A percentile compares a stretch with the other conserved stretches of the same genome.
Conservation (phyloP, 2,113 vertebrate species). For the Crotalus tigris region DNA sequence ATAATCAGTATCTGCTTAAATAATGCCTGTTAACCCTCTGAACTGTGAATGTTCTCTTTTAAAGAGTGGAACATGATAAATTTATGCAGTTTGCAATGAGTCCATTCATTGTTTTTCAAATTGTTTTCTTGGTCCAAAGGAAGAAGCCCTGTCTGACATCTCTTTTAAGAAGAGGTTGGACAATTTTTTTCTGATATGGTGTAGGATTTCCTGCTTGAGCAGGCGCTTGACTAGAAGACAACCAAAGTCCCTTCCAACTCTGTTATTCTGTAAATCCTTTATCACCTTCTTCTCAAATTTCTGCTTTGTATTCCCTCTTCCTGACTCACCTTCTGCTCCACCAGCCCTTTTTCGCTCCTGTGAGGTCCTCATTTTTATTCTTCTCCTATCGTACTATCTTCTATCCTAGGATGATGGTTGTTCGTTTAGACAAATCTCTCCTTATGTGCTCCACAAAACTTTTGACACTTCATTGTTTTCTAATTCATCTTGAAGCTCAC, state of each 20-base stretch:
- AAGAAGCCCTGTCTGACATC: not conserved
- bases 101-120: not conserved
- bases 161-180: not conserved
- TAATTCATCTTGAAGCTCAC: not conserved
- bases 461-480: not conserved
- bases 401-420: not conserved
- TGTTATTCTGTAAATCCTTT: not conserved
- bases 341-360: not conserved
- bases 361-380: not conserved
- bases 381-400: not conserved
- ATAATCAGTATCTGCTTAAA: not conserved
- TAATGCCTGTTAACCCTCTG: not conserved
- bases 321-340: not conserved
- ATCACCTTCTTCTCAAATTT: not conserved
- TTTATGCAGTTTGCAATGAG: not conserved
- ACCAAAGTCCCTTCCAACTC: not conserved
- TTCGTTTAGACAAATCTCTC: not conserved
- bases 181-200: not conserved
- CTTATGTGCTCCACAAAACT: not conserved
- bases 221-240: too few species aligned
- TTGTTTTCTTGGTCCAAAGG: not conserved
- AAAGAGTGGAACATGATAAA: not conserved
- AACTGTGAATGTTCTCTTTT: not conserved
- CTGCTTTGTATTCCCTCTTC: not conserved
- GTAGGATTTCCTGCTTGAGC: not conserved